Evolutionary conservation across 2,888 invertebrate species (phyloP), one percentile per base, ranked within the genome.

Genomic region (Salpingus planirostris): DNA sequence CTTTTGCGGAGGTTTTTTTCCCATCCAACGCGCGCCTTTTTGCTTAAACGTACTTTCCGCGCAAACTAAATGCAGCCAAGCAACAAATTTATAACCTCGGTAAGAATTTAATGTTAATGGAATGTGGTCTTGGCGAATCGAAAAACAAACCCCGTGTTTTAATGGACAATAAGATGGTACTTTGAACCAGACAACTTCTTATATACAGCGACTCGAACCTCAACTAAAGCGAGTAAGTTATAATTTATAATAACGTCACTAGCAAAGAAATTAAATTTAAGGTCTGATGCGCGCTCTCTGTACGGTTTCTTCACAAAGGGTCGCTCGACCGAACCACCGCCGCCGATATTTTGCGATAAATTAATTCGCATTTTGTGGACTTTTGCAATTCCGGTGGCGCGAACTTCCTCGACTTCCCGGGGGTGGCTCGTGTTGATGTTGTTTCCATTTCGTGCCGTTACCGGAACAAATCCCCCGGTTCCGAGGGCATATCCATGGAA

Each of bases 161-260:
- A 59, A 59, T 58, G 57, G 59, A 58, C 59, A 59, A 58, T 58
- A 57, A 57, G 59, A 55, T 56, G 57, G 57, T 58, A 54, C 57
- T 59, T 57, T 56, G 50, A 56, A 54, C 54, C 57, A 57, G 58
- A 59, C 59, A 46, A 57, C 57, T 59, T 59, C 59, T 59, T 59
- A 47, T 50, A 36, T 27, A 11, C n/a, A n/a, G n/a, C 15, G 38
- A 44, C 46, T 43, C 43, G 48, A 47, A 50, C 48, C 48, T 47
- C 43, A n/a, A n/a, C n/a, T 46, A 42, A 50, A 45, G 50, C 51
- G 44, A 59, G 57, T 57, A 57, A 59, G 58, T 57, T 59, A 59
- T 59, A 59, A 59, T 59, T 59, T 59, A 59, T 57, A 57, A 56
- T 55, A 57, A 55, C 47, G 59, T 58, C 57, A 56, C 47, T 42